Base-by-base conservation (phyloP, 2,888 invertebrate species). In the Epiblema foenella region DNA sequence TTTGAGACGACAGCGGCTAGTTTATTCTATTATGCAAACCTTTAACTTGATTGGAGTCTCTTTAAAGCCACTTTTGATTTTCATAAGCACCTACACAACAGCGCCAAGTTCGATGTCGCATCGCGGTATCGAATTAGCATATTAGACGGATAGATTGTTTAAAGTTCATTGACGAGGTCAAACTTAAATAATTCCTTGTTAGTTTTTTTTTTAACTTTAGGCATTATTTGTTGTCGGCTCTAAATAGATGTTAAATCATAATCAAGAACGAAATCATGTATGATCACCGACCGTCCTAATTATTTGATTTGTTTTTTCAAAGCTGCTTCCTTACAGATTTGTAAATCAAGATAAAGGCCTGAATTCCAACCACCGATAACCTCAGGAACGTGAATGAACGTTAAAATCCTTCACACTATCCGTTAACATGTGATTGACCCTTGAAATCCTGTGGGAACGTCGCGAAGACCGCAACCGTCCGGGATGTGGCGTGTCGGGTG, bases 401-500 rank as follows among this genome's bases (percentile, higher is more conserved):
- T 54, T 60, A 18, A 68, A 65, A 70, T 70, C 64, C 56, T 64
- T 64, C 60, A 49, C 56, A 37, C 24, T 29, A 62, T 39, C 54
- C 51, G 37, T 37, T 15, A 46, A 18, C 29, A 52, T 60, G 71
- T 71, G 67, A 56, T 18, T 66, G 70, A 66, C 59, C 68, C 68
- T 24, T 68, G 37, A 63, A 63, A 63, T 69, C 68, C 66, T 71
- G 88, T 88, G 88, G 86, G 87, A 88, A 88, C 86, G 77, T 68
- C 46, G 74, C 73, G 73, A 76, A 76, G 76, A 87, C 89, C 89
- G 79, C 89, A 93, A 81, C 85, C 88, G 91, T 94, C 94, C 93
- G 93, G 94, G 94, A 94, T 93, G 93, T 93, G 87, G 89, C 84
- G 89, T 84, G 85, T 90, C 90, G 83, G 82, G 83, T 90, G 86